phyloP scores from a whole-genome alignment of 35 echinoderm and acorn worm species.

The Anneissia japonica region DNA sequence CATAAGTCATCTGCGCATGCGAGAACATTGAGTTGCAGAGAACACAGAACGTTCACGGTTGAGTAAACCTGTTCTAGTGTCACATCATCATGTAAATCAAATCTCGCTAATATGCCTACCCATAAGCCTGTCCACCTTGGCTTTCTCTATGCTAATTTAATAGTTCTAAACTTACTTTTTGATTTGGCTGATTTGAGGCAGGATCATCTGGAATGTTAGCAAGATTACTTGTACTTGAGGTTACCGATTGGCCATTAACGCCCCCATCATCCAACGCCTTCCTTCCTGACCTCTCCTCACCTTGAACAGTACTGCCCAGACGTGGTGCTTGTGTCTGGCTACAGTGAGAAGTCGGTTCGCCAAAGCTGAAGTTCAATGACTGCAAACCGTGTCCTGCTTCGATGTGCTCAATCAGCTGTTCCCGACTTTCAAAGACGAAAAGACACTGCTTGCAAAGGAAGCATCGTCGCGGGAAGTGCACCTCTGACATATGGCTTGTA shows the following conservation, averaged over 20 bases:
- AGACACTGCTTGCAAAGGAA: conserved; percentile 97
- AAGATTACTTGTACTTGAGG: conserved; percentile 86
- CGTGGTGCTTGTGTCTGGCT: conserved; percentile 41
- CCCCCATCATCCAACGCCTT: conserved; percentile 12
- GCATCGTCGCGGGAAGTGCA: conserved; percentile 81
- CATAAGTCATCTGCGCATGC: too few species aligned
- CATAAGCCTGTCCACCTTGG: too few species aligned
- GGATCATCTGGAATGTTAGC: conserved; percentile 54
- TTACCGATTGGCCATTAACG: conserved; percentile 24
- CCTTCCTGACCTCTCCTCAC: conserved; percentile 67
- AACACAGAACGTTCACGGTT: too few species aligned
- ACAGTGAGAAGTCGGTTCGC: conserved; percentile 44
- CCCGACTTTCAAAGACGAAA: conserved; percentile 88
- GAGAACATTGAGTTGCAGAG: too few species aligned
- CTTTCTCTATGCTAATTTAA: too few species aligned
- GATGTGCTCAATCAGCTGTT: conserved; percentile 79
- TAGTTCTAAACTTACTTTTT: not conserved
- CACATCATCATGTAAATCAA: too few species aligned
- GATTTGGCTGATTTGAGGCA: not conserved
- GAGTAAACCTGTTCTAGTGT: too few species aligned
- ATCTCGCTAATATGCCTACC: too few species aligned
- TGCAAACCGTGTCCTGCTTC: conserved; percentile 79
- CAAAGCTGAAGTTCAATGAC: conserved; percentile 74
- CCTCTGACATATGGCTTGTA: conserved; percentile 98
- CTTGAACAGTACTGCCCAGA: conserved; percentile 17